Base-by-base conservation (phyloP, 2,888 invertebrate genomes). In the Ommatoiulus sabulosus region DNA sequence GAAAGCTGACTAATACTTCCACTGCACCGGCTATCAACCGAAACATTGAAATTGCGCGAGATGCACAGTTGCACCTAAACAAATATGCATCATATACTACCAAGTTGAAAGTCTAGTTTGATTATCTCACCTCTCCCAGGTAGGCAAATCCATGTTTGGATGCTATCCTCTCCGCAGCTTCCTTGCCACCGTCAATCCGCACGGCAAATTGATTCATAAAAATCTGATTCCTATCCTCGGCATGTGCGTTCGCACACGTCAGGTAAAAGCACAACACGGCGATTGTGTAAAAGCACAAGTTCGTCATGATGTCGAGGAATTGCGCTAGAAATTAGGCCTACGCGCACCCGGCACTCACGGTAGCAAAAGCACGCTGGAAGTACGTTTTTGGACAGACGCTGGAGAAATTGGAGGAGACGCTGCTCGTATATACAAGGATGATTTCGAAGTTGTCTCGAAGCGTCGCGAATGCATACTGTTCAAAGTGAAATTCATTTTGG, bases 171-270 rank as follows among this genome's bases (percentile, higher is more conserved):
- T 87, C 72, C 17, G 89, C 89, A n/a, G 44, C 85, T 35, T 63
- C 57, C 48, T 44, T 46, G 48, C 52, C 88, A 2, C 88, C 88
- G 0, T 88, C 57, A 46, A 88, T 72, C 48, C 48, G 24, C 43
- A 88, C 88, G 12, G 88, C 88, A 85, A 88, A 88, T 72, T 88
- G 88, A 52, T 88, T 88, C 88, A 88, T 88, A 52, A 46, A 88
- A 46, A 88, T 88, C 57, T 87, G 57, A 87, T 87, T 87, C 57
- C 63, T 87, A 57, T 87, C 63, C 57, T 20, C 6, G n/a, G 35
- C 46, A 35, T 52, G 63, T 17, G 46, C 86, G 24, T 86, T 0
- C 12, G 48, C 24, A 43, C 86, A 86, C 20, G 86, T 1, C 12
- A 86, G 48, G 86, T 24, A 86, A 80, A 80, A 3, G 35, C 35